Percentiles rank a stretch among this genome's conserved stretches.
These are phyloP conservation scores for Dysdera silvatica DNA, from an alignment of 1,140 invertebrate genomes.

Conservation along the genomic window DNA sequence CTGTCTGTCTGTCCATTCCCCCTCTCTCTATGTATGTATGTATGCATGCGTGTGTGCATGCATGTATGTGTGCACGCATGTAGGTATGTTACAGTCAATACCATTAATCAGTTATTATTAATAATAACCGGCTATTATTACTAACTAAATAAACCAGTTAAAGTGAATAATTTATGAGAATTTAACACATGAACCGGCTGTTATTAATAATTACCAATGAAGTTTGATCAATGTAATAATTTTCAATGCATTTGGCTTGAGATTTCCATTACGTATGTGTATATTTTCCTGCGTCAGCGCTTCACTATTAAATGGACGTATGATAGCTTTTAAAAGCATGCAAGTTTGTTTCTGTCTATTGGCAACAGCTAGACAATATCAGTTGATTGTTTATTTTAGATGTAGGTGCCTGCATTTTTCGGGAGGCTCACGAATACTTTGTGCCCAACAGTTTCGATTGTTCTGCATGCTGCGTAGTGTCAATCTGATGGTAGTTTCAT, in stretches of 20 bases:
- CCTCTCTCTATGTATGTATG: no score
- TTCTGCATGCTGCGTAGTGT: no score
- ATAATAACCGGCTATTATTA: background rate
- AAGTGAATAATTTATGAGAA: background rate
- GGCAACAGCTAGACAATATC: background rate
- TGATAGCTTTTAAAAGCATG: no score
- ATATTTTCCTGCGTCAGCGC: no score
- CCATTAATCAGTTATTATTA: background rate
- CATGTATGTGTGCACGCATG: no score
- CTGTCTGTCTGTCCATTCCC: no score
- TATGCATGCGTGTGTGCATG: no score
- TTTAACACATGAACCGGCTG: background rate
- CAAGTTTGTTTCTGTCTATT: background rate
- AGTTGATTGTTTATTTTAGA: background rate
- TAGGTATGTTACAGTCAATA: no score
- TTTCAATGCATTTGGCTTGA: no score
- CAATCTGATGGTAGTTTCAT: background rate
- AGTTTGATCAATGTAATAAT: background rate
- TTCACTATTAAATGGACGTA: no score
- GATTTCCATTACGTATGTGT: no score
- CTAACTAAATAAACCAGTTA: background rate
- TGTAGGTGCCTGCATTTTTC: background rate
- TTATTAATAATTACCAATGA: background rate
- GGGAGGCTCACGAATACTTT: background rate
- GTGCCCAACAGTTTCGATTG: background rate